Conservation (phyloP, 2,888 invertebrate genomes). For the Nephrotoma flavescens region DNA sequence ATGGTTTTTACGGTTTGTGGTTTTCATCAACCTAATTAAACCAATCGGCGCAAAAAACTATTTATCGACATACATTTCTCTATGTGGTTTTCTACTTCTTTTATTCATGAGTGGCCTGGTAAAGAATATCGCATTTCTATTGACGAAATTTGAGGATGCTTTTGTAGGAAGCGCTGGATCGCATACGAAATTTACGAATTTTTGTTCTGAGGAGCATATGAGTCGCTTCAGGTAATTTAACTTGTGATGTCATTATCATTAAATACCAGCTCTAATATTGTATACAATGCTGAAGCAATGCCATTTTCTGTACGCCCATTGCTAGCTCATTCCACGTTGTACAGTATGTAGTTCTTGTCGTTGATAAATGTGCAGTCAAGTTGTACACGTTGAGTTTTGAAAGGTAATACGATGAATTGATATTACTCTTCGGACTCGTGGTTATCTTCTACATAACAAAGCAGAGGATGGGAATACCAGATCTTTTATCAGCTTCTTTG, state of each 20-base stretch:
- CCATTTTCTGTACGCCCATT: neutral
- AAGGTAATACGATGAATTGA: no score
- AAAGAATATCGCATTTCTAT: no score
- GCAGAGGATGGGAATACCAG: neutral
- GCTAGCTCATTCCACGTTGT: constrained; percentile 7
- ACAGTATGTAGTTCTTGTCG: constrained; percentile 7
- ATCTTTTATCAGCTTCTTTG: constrained; percentile 3
- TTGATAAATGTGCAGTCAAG: neutral
- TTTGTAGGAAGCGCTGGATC: neutral
- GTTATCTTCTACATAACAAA: no score
- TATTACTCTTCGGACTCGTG: no score
- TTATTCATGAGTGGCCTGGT: no score
- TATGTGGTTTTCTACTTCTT: no score
- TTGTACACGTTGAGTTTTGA: no score
- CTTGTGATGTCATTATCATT: no score
- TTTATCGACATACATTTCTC: no score
- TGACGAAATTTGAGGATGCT: neutral
- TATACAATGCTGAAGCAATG: constrained; percentile 2
- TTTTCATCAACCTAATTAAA: neutral
- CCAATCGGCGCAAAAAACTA: neutral
- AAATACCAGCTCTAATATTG: no score
- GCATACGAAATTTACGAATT: neutral
- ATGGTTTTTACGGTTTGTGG: neutral
- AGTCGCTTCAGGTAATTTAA: no score
- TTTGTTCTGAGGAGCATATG: no score